Conservation (phyloP, 2,797 vertebrate species). For the Sebastes paucispinis region DNA sequence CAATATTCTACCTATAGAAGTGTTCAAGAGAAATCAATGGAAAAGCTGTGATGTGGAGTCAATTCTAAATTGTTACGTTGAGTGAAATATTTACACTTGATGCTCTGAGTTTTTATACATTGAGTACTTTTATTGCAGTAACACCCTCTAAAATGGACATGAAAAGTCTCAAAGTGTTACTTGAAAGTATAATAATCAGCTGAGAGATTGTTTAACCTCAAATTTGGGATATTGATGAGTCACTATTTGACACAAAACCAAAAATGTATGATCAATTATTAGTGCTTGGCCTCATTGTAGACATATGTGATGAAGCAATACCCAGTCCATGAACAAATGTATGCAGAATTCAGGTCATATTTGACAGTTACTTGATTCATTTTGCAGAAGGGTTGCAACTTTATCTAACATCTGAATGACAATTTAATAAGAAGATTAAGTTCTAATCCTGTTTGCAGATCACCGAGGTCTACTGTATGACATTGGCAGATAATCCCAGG, state of each 20-base stretch:
- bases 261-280: background rate
- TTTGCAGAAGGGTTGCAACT: slow-evolving; percentile 7
- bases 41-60: slow-evolving; percentile 47
- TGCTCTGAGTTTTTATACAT: slow-evolving; percentile 20
- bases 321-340: background rate
- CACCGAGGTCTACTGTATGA: slow-evolving; percentile 28
- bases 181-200: background rate
- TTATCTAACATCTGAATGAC: slow-evolving; percentile 35
- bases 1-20: slow-evolving; percentile 53
- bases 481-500: slow-evolving; percentile 41
- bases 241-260: background rate
- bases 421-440: slow-evolving; percentile 59
- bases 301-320: background rate
- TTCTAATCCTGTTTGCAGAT: slow-evolving; percentile 61
- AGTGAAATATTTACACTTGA: slow-evolving; percentile 41
- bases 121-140: slow-evolving; percentile 3
- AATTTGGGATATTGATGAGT: background rate
- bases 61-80: slow-evolving; percentile 39
- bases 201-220: background rate
- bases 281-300: background rate
- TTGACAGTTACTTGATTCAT: slow-evolving; percentile 13
- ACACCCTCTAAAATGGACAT: background rate
- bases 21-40: slow-evolving; percentile 66
- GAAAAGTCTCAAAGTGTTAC: background rate
- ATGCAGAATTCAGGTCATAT: background rate